Conservation (phyloP, 2,797 vertebrate genomes). For the Aeoliscus strigatus region DNA sequence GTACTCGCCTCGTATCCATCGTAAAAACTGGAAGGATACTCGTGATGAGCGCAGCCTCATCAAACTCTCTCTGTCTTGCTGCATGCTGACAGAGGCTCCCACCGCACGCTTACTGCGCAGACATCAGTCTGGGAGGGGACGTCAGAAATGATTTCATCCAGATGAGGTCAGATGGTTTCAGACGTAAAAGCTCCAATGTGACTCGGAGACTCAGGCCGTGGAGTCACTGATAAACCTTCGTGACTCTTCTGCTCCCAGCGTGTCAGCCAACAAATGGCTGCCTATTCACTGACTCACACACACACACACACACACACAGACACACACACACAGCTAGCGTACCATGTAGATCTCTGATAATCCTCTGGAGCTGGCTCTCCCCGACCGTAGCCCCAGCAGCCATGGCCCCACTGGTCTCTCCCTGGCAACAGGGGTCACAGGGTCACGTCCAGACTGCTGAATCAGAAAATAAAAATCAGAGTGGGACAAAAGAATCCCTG, state of each 20-base stretch:
- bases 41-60: conserved; percentile 46
- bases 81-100: conserved; percentile 48
- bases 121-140: conserved; percentile 18
- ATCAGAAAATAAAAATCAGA: conserved; percentile 65
- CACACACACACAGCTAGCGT: conserved; percentile 49
- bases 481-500: conserved; percentile 39
- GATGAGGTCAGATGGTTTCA: conserved; percentile 14
- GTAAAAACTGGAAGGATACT: conserved; percentile 62
- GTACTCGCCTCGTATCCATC: conserved; percentile 67
- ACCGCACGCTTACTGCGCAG: conserved; percentile 33
- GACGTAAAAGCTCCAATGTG: conserved; percentile 1
- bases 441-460: conserved; percentile 69
- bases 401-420: conserved; percentile 73
- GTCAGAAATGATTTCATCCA: conserved; percentile 14
- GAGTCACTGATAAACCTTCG: conserved; percentile 9
- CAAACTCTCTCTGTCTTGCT: conserved; percentile 40
- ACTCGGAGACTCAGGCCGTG: conserved; percentile 4
- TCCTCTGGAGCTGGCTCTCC: conserved; percentile 90
- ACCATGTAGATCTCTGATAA: conserved; percentile 94
- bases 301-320: conserved; percentile 10
- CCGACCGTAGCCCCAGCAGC: conserved; percentile 72
- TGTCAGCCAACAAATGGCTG: conserved; percentile 20
- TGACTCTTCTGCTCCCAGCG: conserved; percentile 28
- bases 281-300: conserved; percentile 22
- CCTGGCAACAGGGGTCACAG: conserved; percentile 61